Conservation (phyloP, 2,888 invertebrate species). For the Erebia aethiops region DNA sequence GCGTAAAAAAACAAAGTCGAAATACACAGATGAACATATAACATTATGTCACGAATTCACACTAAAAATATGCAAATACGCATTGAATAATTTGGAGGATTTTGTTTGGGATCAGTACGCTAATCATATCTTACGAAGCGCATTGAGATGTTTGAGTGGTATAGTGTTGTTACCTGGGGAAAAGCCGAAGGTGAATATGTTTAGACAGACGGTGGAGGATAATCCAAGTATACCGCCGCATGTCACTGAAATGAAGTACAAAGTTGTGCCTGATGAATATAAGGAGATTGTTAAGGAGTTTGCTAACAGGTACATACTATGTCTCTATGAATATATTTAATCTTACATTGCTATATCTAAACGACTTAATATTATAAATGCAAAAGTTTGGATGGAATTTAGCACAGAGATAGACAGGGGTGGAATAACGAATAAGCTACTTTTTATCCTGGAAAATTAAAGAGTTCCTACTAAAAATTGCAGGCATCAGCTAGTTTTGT, state of each 20-base stretch:
- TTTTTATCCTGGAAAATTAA: too few species aligned
- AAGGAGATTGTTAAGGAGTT: constrained; percentile 85
- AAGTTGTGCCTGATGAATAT: constrained; percentile 83
- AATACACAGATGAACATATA: constrained; percentile 75
- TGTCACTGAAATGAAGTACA: constrained; percentile 69
- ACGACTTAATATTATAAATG: too few species aligned
- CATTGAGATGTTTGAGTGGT: constrained; percentile 87
- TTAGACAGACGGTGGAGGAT: constrained; percentile 54
- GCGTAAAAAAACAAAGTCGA: constrained; percentile 52
- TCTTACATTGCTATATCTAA: background rate
- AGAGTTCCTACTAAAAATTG: too few species aligned
- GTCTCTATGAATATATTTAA: too few species aligned
- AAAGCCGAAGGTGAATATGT: constrained; percentile 70
- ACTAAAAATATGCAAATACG: constrained; percentile 88
- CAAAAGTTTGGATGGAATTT: too few species aligned
- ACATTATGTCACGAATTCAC: constrained; percentile 85
- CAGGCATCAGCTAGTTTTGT: too few species aligned
- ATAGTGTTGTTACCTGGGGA: constrained; percentile 80
- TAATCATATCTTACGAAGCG: constrained; percentile 89
- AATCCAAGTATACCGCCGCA: constrained; percentile 68
- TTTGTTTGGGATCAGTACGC: constrained; percentile 90
- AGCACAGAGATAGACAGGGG: too few species aligned
- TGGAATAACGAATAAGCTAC: too few species aligned
- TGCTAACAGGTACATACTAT: constrained; percentile 67
- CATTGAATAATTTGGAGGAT: constrained; percentile 92